Percentiles rank a stretch among this genome's conserved stretches.
phyloP scores from a whole-genome alignment of 1,140 invertebrate species.

The Panulirus ornatus region DNA sequence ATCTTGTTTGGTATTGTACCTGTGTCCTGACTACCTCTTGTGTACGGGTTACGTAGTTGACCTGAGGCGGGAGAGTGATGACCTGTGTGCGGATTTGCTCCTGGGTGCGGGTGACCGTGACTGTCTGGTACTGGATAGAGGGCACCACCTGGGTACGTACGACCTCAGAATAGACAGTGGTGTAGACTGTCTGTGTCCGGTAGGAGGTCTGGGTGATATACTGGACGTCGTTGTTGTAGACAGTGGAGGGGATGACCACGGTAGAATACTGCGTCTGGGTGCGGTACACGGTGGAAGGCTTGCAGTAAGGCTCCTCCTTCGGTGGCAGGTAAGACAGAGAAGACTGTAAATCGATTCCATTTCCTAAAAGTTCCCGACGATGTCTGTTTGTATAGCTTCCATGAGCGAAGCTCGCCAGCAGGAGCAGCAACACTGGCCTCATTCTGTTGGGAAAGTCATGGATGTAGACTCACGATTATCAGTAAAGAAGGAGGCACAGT shows the following conservation, averaged over 20 bases:
- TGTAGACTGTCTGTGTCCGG: slow-evolving; percentile 33
- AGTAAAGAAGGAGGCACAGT: too few relatives aligned
- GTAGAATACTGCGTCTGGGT: slow-evolving; percentile 62
- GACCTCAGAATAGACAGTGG: slow-evolving; percentile 48
- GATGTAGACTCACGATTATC: too few relatives aligned
- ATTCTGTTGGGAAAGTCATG: neutral
- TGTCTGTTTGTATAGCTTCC: slow-evolving; percentile 9
- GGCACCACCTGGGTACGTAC: slow-evolving; percentile 53
- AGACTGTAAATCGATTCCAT: slow-evolving; percentile 20
- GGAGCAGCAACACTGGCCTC: slow-evolving; percentile 26
- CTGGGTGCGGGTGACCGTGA: slow-evolving; percentile 29
- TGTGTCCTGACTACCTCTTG: slow-evolving; percentile 33
- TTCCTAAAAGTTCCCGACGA: slow-evolving; percentile 37
- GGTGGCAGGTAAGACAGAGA: slow-evolving; percentile 46
- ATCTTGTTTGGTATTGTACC: slow-evolving; percentile 53
- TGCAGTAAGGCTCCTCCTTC: neutral
- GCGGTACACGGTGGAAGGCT: slow-evolving; percentile 51
- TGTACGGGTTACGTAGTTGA: slow-evolving; percentile 67
- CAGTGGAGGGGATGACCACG: slow-evolving; percentile 58
- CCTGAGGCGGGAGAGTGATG: slow-evolving; percentile 60
- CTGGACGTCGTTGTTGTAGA: slow-evolving; percentile 62
- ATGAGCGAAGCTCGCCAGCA: slow-evolving; percentile 16
- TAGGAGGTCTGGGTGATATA: slow-evolving; percentile 50
- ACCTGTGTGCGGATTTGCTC: slow-evolving; percentile 43
- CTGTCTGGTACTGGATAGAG: slow-evolving; percentile 45